Evolutionary conservation across 2,888 invertebrate genomes (phyloP).

Genomic region (Abrostola tripartita): DNA sequence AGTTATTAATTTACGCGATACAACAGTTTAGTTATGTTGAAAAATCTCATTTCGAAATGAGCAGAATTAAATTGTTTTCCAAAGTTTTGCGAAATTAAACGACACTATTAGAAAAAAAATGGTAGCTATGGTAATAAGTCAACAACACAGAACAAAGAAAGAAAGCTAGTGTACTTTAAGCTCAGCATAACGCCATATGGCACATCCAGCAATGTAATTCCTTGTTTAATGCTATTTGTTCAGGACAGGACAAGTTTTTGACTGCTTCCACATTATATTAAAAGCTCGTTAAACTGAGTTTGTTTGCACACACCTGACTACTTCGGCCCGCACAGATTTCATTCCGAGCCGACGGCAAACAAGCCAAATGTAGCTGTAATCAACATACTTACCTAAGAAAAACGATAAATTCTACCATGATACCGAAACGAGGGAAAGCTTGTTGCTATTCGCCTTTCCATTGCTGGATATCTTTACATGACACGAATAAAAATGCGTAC

Average conservation of each 20-base stretch:
- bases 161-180: too few relatives aligned
- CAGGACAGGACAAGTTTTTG: slow-evolving; percentile 49
- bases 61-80: too few relatives aligned
- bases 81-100: too few relatives aligned
- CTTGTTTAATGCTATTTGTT: slow-evolving; percentile 40
- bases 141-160: too few relatives aligned
- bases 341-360: slow-evolving; percentile 7
- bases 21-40: too few relatives aligned
- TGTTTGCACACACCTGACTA: slow-evolving; percentile 37
- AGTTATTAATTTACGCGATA: too few relatives aligned
- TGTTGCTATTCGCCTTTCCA: not conserved
- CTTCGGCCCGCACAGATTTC: slow-evolving; percentile 19
- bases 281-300: slow-evolving; percentile 50
- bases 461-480: not conserved
- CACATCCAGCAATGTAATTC: slow-evolving; percentile 28
- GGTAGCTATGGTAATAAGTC: too few relatives aligned
- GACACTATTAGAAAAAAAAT: too few relatives aligned
- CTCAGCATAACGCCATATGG: not conserved
- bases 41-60: too few relatives aligned
- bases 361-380: slow-evolving; percentile 1
- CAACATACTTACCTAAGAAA: not conserved
- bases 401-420: not conserved
- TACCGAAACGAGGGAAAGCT: not conserved
- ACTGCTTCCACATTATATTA: slow-evolving; percentile 47
- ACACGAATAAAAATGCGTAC: not conserved